Evolutionary conservation across 2,888 invertebrate genomes (phyloP), one percentile per base, ranked within the genome.

Genomic region (Gortyna flavago): DNA sequence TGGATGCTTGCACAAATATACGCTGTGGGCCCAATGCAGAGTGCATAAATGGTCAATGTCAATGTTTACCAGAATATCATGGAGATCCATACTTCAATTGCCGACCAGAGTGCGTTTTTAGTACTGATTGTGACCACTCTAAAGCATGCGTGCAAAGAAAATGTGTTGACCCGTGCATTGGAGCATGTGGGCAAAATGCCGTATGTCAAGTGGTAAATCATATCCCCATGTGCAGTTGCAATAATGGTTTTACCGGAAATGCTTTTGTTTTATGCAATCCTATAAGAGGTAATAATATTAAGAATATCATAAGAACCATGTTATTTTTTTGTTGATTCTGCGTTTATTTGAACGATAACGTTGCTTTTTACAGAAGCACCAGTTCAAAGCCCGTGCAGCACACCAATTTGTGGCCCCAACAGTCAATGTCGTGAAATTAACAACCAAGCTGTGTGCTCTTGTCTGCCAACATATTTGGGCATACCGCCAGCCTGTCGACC

Each of bases 71-170:
- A 2, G 98, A 98, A 90, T 98, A 97, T 92, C 97, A 97, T 82
- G 98, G 98, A 25, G 98, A 98, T 93, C 98, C 98, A 32, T 98
- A 97, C 90, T 96, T 97, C 75, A 97, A 97, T 77, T 98, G 98
- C 90, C 97, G 98, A 77, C 98, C 98, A 1, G 98, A 98, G 94
- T 98, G 98, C 93, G 97, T 98, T 35, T 97, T 97, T 72, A 98
- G 98, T 92, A 97, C 97, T 3, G 98, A 98, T 85, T 98, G 98
- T 91, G 95, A 97, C 0, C 93, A 97, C 79, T 95, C 97, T 87
- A 97, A 97, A 89, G 98, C 98, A 72, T 99, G 99, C 91, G 96
- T 98, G 57, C 97, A 97, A 91, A 97, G 97, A 90, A 98, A 98
- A 95, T 98, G 98, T 92, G 93, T 97, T 11, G 97, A 98, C 92